Evolutionary conservation across 2,888 invertebrate genomes (phyloP).

Genomic region (Petrolisthes cinctipes): DNA sequence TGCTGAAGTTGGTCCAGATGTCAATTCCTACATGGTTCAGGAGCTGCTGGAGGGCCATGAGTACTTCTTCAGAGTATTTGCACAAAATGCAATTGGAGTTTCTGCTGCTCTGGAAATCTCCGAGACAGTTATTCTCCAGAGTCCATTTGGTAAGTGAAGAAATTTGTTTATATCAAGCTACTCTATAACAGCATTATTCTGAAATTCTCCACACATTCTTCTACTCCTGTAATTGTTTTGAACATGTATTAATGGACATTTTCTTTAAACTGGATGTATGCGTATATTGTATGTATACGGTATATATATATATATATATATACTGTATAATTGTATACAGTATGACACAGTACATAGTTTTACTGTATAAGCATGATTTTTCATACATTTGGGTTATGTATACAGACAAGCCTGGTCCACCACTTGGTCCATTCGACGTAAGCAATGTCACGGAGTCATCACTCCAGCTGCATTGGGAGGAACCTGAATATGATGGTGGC

Average conservation of each 20-base stretch:
- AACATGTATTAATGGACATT: neutral
- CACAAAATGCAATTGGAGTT: slow-evolving; percentile 85
- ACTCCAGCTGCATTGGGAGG: slow-evolving; percentile 86
- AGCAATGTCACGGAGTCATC: slow-evolving; percentile 85
- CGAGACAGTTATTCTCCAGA: slow-evolving; percentile 81
- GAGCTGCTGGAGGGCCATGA: slow-evolving; percentile 83
- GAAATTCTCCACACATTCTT: neutral
- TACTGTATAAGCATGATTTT: neutral
- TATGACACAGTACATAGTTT: neutral
- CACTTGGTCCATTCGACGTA: slow-evolving; percentile 83
- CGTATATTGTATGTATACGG: neutral
- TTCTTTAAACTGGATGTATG: neutral
- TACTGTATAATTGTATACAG: neutral
- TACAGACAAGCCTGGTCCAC: slow-evolving; percentile 85
- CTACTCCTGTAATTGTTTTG: too few relatives aligned
- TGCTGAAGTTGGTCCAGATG: slow-evolving; percentile 79
- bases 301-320: neutral
- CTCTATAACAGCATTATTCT: neutral
- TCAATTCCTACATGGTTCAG: slow-evolving; percentile 79
- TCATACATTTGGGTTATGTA: neutral
- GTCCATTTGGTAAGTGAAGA: slow-evolving; percentile 78
- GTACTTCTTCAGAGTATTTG: slow-evolving; percentile 88
- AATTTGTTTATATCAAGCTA: slow-evolving; percentile 18
- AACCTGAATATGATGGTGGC: slow-evolving; percentile 88
- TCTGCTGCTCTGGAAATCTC: slow-evolving; percentile 84